These are phyloP conservation scores for Passerculus sandwichensis DNA, from an alignment of 2,797 vertebrate genomes.

Conservation along the genomic window DNA sequence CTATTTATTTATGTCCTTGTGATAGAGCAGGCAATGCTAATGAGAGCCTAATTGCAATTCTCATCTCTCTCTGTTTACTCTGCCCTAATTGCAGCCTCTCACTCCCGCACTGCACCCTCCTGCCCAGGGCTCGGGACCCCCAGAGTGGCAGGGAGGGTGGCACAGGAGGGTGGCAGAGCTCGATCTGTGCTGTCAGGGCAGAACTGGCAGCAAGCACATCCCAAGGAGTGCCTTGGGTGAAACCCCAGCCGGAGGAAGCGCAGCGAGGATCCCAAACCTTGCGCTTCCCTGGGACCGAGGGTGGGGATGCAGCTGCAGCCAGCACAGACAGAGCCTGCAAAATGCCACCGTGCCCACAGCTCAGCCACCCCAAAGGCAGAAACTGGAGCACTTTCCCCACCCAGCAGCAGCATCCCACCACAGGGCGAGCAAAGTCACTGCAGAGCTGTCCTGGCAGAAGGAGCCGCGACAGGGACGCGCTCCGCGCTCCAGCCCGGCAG, in stretches of 20 bases:
- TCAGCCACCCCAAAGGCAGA: not conserved
- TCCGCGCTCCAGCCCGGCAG: not conserved
- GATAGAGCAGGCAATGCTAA: not conserved
- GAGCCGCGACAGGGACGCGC: not conserved
- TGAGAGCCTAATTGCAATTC: not conserved
- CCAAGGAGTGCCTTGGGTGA: not conserved
- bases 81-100: not conserved
- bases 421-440: conserved; percentile 13
- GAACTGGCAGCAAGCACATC: not conserved
- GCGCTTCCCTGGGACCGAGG: not conserved
- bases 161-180: not conserved
- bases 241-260: not conserved
- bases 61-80: not conserved
- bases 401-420: not conserved
- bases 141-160: not conserved
- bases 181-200: rapidly evolving
- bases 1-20: not conserved
- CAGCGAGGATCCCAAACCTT: not conserved
- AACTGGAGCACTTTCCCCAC: not conserved
- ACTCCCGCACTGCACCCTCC: not conserved
- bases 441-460: conserved; percentile 11
- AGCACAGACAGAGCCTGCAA: not conserved
- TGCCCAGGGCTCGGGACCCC: too few species aligned
- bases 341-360: not conserved
- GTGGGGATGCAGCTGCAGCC: not conserved